Evolutionary conservation across 2,113 vertebrate species (phyloP), one percentile per base, ranked within the genome.

Genomic region (Macquaria ambigua): DNA sequence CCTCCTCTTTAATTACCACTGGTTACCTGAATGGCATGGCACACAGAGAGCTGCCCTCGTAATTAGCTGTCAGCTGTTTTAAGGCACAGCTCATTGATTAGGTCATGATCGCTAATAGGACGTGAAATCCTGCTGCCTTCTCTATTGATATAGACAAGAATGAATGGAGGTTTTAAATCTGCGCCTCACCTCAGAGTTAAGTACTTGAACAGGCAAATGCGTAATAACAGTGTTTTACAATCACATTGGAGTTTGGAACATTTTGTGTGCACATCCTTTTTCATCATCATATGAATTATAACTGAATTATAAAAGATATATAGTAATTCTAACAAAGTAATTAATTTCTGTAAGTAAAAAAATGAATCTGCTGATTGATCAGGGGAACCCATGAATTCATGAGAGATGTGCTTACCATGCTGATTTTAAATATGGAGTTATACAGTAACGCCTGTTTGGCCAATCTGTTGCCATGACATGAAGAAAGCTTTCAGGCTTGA

Each of bases 31-130:
- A 90, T 89, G 87, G 85, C 87, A 71, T 76, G 82, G 87, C 81
- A 52, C 81, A 70, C 85, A 56, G 39, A 62, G 84, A 83, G 82
- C 89, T 89, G 89, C 87, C 88, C 89, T 87, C 73, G 83, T 95
- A 95, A 96, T 96, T 95, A 94, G 92, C 93, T 91, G 93, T 95
- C 93, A 94, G 93, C 93, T 94, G 92, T 94, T 96, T 94, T 89
- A 91, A 92, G 68, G 87, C 90, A 90, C 84, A 92, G 94, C 87
- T 93, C 94, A 96, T 96, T 95, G 95, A 95, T 96, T 93, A 90
- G 90, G 90, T 85, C 92, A 88, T 93, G 91, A 95, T 95, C 48
- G 76, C 93, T 95, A 95, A 96, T 79, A 94, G 90, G 91, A 95
- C 66, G 83, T 94, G 92, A 93, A 92, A 90, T 93, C 88, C 76